Base-by-base conservation (phyloP, 37 sponge, comb jelly and placozoan genomes). In the Ianthella basta region DNA sequence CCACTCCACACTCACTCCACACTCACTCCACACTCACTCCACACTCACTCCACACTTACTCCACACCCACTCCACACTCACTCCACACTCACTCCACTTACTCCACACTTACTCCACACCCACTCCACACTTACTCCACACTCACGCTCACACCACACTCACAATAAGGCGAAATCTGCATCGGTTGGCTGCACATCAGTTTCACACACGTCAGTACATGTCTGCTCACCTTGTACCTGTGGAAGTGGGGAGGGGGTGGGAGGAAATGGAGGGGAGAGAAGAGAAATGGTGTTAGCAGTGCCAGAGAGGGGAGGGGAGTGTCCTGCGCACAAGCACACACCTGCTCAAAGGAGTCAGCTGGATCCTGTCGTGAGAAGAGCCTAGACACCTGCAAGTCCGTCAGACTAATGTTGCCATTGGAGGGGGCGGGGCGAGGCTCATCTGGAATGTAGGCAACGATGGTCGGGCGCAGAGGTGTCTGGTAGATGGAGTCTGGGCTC, bases 401-500 rank as follows among this genome's bases (percentile, higher is more conserved):
- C 2, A 23, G 78, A 21, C 23, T 50, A 2, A 44, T 40, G 54
- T 50, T 75, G 53, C 78, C 78, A 36, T 75, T 53, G 25, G 78
- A 44, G 18, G 78, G 53, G 40, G 53, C 2, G 20, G 78, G 78
- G 54, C 25, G 20, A 5, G 44, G 54, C 6, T 50, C 78, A 18
- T 61, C 25, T 61, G 29, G 4, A n/a, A 61, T 27, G 24, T n/a
- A 6, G 29, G 64, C 64, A n/a, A 27, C 10, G 24, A 61, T 27
- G 4, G 10, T n/a, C 4, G 64, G 64, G 4, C 64, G 64, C 4
- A 61, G 64, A 10, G 64, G 32, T n/a, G 1, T 30, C 6, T 69
- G 70, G 70, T 69, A 69, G 70, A 69, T 69, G 32, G 70, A 34
- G 18, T 69, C 70, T 13, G 35, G 70, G 34, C 34, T 69, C 70